phyloP scores from a whole-genome alignment of 2,888 invertebrate genomes.

The Anticlea derivata region DNA sequence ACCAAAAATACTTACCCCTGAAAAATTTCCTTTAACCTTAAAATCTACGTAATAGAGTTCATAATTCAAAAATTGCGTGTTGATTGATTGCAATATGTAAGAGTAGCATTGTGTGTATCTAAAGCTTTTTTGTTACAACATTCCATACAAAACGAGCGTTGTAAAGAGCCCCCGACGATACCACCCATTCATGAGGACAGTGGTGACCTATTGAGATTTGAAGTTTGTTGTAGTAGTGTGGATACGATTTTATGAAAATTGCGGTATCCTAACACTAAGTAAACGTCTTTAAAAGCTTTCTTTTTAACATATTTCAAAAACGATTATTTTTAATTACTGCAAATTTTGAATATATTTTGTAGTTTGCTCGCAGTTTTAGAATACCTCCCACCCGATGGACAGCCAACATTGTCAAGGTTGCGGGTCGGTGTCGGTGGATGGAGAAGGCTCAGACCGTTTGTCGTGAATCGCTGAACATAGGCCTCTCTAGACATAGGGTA shows the following conservation, averaged over 20 bases:
- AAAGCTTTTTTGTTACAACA: conserved; percentile 81
- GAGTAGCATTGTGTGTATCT: conserved; percentile 76
- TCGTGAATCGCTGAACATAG: too few relatives aligned
- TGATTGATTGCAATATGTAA: conserved; percentile 47
- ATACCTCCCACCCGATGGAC: too few relatives aligned
- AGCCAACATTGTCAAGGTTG: too few relatives aligned
- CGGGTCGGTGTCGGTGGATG: too few relatives aligned
- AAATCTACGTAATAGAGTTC: conserved; percentile 33
- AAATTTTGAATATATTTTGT: too few relatives aligned
- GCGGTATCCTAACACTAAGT: too few relatives aligned
- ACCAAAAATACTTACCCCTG: conserved; percentile 33
- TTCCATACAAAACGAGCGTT: conserved; percentile 82
- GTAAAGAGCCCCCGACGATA: conserved; percentile 81
- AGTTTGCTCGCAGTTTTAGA: too few relatives aligned
- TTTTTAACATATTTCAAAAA: too few relatives aligned
- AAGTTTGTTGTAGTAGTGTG: conserved; percentile 54
- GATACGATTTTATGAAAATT: conserved; percentile 44
- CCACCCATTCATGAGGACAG: conserved; percentile 82
- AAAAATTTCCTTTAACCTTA: conserved; percentile 30
- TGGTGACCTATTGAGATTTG: conserved; percentile 82
- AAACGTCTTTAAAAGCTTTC: too few relatives aligned
- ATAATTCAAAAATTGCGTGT: conserved; percentile 31
- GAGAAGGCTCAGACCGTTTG: too few relatives aligned
- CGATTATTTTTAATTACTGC: too few relatives aligned
- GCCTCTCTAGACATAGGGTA: too few relatives aligned